phyloP scores from a whole-genome alignment of 2,113 vertebrate genomes.

The Saccopteryx bilineata region DNA sequence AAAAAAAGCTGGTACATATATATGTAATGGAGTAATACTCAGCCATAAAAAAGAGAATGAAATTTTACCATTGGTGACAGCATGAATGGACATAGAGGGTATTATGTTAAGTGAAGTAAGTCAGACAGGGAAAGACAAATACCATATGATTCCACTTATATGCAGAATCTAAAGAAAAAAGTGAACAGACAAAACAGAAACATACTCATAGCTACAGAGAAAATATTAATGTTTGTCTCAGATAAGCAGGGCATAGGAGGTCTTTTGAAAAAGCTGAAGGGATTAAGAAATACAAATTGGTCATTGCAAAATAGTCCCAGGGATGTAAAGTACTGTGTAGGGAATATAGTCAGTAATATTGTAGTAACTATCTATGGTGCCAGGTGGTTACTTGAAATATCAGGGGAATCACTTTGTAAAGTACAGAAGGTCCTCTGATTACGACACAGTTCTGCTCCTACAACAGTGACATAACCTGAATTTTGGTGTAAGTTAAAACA shows the following conservation, averaged over 20 bases:
- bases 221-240: not conserved
- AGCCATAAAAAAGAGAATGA: not conserved
- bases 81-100: not conserved
- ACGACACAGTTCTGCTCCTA: too few species aligned
- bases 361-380: not conserved
- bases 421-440: not conserved
- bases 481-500: too few species aligned
- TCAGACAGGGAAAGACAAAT: not conserved
- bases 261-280: not conserved
- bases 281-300: not conserved
- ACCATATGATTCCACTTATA: not conserved
- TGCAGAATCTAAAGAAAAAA: not conserved
- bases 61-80: not conserved
- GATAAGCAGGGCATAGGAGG: not conserved
- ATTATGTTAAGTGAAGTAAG: not conserved
- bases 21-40: not conserved
- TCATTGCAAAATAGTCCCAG: not conserved
- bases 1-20: not conserved
- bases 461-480: too few species aligned
- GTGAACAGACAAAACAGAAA: not conserved
- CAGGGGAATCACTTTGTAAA: not conserved
- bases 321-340: not conserved
- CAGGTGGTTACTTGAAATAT: not conserved
- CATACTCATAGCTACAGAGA: not conserved
- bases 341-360: not conserved